A percentile compares a stretch with the other conserved stretches of the same genome.
These are phyloP conservation scores for Caenorhabditis sulstoni DNA, from an alignment of 2,888 invertebrate genomes.

Conservation along the genomic window DNA sequence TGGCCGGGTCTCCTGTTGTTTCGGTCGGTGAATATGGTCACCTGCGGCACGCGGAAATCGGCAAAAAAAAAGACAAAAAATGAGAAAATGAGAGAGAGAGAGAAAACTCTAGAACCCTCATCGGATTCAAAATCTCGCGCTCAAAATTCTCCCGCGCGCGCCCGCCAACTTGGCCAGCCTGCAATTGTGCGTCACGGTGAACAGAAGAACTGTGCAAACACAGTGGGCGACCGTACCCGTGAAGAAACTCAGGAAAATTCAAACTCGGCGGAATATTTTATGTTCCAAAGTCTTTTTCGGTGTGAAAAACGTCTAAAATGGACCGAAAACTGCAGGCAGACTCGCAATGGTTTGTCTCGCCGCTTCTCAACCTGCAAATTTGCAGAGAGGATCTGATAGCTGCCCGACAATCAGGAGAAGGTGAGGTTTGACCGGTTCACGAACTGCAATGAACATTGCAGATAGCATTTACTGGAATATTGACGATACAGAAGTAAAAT, in stretches of 20 bases:
- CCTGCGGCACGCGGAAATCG: no score
- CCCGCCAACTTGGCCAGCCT: neutral
- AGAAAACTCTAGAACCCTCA: neutral
- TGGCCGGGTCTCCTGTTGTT: no score
- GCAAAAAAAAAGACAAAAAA: no score
- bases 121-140: constrained; percentile 35
- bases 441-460: no score
- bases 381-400: constrained; percentile 50
- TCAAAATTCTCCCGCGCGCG: constrained; percentile 28
- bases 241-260: neutral
- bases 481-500: neutral
- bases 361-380: constrained; percentile 44
- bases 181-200: constrained; percentile 20
- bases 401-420: constrained; percentile 7
- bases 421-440: constrained; percentile 8
- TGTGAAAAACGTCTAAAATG: constrained; percentile 30
- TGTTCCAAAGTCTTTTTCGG: no score
- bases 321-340: constrained; percentile 65
- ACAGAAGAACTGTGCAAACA: constrained; percentile 29
- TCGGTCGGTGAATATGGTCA: no score
- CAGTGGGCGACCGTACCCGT: constrained; percentile 22
- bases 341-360: constrained; percentile 65
- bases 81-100: neutral
- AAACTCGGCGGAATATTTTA: neutral
- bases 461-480: constrained; percentile 12